Conservation (phyloP, 2,113 vertebrate species). For the Atractosteus spatula region DNA sequence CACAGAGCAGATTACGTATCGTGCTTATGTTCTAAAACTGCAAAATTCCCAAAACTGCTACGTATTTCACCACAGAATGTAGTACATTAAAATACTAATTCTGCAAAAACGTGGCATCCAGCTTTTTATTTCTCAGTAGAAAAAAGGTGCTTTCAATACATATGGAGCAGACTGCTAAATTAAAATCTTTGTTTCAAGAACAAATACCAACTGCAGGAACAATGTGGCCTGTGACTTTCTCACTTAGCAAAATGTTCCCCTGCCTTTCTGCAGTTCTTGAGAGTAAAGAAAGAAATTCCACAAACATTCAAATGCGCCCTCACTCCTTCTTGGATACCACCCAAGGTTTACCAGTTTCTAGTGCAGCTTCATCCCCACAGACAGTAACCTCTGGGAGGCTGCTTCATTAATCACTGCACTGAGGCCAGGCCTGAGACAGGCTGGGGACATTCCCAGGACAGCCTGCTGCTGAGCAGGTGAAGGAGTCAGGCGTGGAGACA, state of each 20-base stretch:
- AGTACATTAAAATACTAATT: too few relatives aligned
- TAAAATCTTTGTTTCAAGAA: too few relatives aligned
- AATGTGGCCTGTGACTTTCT: background rate
- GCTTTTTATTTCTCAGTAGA: too few relatives aligned
- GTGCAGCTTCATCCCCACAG: conserved; percentile 47
- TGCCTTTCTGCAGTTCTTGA: background rate
- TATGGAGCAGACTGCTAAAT: background rate
- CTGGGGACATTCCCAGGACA: conserved; percentile 57
- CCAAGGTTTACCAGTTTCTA: conserved; percentile 62
- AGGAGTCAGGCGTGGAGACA: conserved; percentile 27
- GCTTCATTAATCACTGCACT: conserved; percentile 49
- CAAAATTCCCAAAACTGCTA: too few relatives aligned
- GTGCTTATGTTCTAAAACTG: too few relatives aligned
- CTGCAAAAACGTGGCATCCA: too few relatives aligned
- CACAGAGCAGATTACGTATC: too few relatives aligned
- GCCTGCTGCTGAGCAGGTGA: conserved; percentile 65
- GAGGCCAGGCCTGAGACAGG: conserved; percentile 43
- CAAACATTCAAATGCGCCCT: background rate
- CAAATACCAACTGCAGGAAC: background rate
- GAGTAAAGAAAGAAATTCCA: background rate
- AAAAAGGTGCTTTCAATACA: background rate
- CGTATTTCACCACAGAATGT: too few relatives aligned
- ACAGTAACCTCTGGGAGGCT: conserved; percentile 48
- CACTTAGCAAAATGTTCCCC: conserved; percentile 11
- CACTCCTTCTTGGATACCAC: conserved; percentile 56